Percentiles rank a stretch among this genome's conserved stretches.
phyloP scores from a whole-genome alignment of 2,888 invertebrate genomes.

The Dascillus cervinus region DNA sequence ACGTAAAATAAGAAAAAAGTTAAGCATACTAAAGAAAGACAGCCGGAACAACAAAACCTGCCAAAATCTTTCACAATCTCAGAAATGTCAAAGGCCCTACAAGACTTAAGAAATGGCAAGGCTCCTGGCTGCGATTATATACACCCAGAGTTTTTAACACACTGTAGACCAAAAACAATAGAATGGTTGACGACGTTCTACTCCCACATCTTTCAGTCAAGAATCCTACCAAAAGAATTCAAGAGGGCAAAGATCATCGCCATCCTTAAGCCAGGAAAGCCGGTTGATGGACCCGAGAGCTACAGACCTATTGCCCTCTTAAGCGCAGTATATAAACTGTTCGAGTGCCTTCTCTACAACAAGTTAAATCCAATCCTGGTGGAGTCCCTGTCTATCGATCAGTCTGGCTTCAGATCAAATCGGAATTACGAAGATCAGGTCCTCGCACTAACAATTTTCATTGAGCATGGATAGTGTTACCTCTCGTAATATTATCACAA shows the following conservation, averaged over 20 bases:
- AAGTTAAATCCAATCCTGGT: neutral
- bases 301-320: slow-evolving; percentile 2
- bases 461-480: too few relatives aligned
- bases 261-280: slow-evolving; percentile 11
- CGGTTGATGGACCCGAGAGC: slow-evolving; percentile 2
- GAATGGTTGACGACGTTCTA: neutral
- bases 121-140: slow-evolving; percentile 1
- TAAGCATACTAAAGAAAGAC: too few relatives aligned
- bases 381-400: neutral
- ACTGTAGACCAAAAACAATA: too few relatives aligned
- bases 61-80: neutral
- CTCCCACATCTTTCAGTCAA: neutral
- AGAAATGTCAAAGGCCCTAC: neutral
- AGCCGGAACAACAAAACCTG: too few relatives aligned
- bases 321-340: slow-evolving; percentile 3
- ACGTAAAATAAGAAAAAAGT: too few relatives aligned
- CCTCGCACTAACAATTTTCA: neutral
- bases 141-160: neutral
- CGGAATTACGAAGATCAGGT: neutral
- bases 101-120: too few relatives aligned
- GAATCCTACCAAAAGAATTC: slow-evolving; percentile 3
- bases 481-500: too few relatives aligned
- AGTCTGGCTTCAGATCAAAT: slow-evolving; percentile 1
- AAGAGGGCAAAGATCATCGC: slow-evolving; percentile 8
- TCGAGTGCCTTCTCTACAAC: slow-evolving; percentile 6